Base-by-base conservation (phyloP, 2,888 invertebrate species). In the Lithophane ornitopus region DNA sequence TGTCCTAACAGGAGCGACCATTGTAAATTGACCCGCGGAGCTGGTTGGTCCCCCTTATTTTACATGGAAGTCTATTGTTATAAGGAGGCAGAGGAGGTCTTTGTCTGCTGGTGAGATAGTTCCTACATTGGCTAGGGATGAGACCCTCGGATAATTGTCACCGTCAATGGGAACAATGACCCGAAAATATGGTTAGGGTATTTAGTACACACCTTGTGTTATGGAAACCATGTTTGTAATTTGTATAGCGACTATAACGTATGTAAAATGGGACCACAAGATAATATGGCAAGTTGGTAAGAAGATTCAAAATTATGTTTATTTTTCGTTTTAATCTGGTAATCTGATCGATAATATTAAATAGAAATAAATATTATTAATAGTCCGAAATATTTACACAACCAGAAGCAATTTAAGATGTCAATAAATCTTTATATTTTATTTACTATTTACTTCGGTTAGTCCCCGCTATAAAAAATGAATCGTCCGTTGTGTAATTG, bases 401-500 rank as follows among this genome's bases (percentile, higher is more conserved):
- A 39, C 26, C 34, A 54, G 34, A 52, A 70, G 49, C 59, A 22
- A 34, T 44, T 39, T 41, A n/a, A 26, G 26, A 79, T 70, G 19
- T 52, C 22, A 44, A 14, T 34, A 34, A 54, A 66, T 76, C 19
- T 52, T 78, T 74, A 59, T 59, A 68, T 61, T 28, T 44, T 73
- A 81, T 76, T 82, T 66, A 62, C 26, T 65, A 49, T 80, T 63
- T 49, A 52, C 62, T 67, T 54, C 19, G 28, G 44, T 91, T 88
- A 91, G 91, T 89, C 88, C 81, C 82, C 88, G 90, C 87, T 91
- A 89, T 93, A 92, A 94, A 94, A 93, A 92, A 92, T 90, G 91
- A 93, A 94, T 92, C 91, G 92, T 91, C 85, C 87, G 83, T 85
- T 88, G 89, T 91, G 92, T 94, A 94, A 94, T 94, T 93, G 93